Percentiles rank a stretch among this genome's conserved stretches.
Evolutionary conservation across 2,797 vertebrate species (phyloP).

Genomic region (Lacerta bilineata): DNA sequence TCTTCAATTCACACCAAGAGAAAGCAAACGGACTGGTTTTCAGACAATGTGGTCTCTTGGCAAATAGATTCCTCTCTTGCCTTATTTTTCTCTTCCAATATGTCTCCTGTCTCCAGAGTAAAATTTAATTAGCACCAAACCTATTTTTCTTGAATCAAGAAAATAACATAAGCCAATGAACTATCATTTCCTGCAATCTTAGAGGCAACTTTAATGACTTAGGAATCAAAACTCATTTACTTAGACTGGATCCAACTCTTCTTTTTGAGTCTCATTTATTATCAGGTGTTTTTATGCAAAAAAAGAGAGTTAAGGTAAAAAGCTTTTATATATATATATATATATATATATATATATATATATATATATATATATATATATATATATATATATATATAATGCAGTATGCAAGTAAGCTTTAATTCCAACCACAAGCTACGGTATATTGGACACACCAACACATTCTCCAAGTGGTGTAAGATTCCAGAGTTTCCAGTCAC

Average conservation of each 20-base stretch:
- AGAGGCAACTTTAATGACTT: not conserved
- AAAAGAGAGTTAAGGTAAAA: no score
- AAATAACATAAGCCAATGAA: not conserved
- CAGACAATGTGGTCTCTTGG: fast-evolving
- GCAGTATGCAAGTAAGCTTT: no score
- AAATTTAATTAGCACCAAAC: not conserved
- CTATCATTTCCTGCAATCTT: not conserved
- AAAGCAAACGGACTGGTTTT: fast-evolving
- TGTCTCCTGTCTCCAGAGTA: not conserved
- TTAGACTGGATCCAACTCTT: not conserved
- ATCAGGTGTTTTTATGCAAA: not conserved
- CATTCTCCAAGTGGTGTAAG: no score
- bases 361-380: no score
- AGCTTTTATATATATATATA: no score
- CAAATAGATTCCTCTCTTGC: not conserved
- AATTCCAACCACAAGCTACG: not conserved
- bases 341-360: no score
- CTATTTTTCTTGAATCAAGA: not conserved
- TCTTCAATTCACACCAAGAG: not conserved
- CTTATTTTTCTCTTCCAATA: not conserved
- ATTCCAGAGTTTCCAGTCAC: no score
- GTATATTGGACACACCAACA: not conserved
- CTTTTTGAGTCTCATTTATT: not conserved
- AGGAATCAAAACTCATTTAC: not conserved
- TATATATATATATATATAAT: no score